Base-by-base conservation (phyloP, 1,140 invertebrate species). In the Chironomus tepperi region DNA sequence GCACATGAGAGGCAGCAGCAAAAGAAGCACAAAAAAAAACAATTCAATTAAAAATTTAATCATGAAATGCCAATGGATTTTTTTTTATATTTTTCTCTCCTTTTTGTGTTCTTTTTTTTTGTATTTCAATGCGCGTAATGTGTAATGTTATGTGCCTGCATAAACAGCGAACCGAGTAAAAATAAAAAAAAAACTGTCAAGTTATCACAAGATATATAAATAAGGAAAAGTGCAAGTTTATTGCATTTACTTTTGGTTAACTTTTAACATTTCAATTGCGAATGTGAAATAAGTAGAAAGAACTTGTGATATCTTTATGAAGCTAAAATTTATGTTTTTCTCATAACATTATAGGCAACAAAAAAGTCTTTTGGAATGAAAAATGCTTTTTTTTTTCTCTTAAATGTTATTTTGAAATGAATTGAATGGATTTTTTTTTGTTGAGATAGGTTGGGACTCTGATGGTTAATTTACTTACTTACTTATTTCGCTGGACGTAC, bases 11-110 rank as follows among this genome's bases (percentile, higher is more conserved):
- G 47, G 47, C 47, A 34, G 24, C 12, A n/a, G 47, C 47, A 57
- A 57, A 57, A 57, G n/a, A 57, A 47, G 8, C 2, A 47, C 2
- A 47, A 47, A 15, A 12, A n/a, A 57, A n/a, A 57, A 57, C 47
- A 57, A 57, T 57, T 57, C 47, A 57, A 57, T 57, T 57, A 57
- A 57, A 57, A 57, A 57, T 57, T 57, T 57, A 57, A 57, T 57
- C 47, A 57, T 57, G 47, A 57, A 57, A 57, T 57, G 47, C 47
- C 47, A 57, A 57, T n/a, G 24, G 24, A 34, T 57, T n/a, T 57
- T 57, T 57, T 57, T 57, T 57, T 57, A 12, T n/a, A 15, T 57
- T n/a, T 57, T 15, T 57, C 12, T 57, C 43, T 47, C 43, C 8
- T 9, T 47, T 15, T 57, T 57, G 12, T 57, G 5, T 57, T 12